Evolutionary conservation across 1,140 invertebrate genomes (phyloP), one percentile per base, ranked within the genome.

Genomic region (Ruditapes philippinarum): DNA sequence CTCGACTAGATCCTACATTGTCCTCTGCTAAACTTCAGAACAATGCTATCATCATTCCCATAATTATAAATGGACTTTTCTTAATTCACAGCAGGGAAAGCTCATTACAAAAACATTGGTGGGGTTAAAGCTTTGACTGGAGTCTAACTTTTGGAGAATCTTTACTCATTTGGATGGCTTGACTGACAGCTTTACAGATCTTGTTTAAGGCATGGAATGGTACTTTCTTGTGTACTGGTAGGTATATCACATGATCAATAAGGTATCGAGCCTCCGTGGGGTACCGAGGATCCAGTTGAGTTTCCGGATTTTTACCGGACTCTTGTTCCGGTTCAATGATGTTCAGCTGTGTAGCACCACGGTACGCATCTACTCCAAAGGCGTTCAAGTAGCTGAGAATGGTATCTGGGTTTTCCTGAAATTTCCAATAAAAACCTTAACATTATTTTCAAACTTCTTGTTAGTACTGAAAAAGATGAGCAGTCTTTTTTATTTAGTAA

Each of bases 211-310:
- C 91, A 42, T 93, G 89, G 82, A 95, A 95, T 7, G 96, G 95
- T 4, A 96, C 94, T 70, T 88, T 89, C 65, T 95, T 95, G 84
- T 95, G 93, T 25, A 96, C 93, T 1, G 96, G 96, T 12, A 96
- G 83, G 88, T 96, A 96, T 12, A 96, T 90, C 5, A 96, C 94
- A 84, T 96, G 95, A 68, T 96, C 94, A 12, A 96, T 95, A 25
- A 96, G 88, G 78, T 95, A 95, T n/a, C 94, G 93, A 0, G 95
- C 95, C 78, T 95, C 94, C 22, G 94, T 92, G 4, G 95, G 95
- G 73, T 95, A 95, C 31, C 82, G 80, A 1, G 88, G 91, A 68
- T 91, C 91, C 25, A 93, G 65, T 1, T 89, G 74, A 0, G 90
- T 60, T 19, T 87, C 68, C 12, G 31, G 74, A 45, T 84, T 51